Percentiles rank a stretch among this genome's conserved stretches.
Evolutionary conservation across 2,113 vertebrate species (phyloP).

Genomic region (Pheucticus melanocephalus): DNA sequence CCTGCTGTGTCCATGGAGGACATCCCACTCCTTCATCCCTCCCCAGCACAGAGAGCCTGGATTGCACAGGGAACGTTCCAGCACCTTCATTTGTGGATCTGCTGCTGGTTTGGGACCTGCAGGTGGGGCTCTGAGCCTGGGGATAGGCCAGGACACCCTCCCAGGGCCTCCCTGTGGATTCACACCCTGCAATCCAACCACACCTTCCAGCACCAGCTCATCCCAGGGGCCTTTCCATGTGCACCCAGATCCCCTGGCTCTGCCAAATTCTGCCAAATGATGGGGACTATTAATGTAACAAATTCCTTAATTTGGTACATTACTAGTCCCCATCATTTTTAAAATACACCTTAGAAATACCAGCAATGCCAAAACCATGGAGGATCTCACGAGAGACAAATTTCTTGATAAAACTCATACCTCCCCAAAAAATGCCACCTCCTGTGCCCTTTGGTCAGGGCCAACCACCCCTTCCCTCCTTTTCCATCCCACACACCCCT

Average conservation of each 20-base stretch:
- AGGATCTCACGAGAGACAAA: not conserved
- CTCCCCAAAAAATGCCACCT: not conserved
- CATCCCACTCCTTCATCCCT: not conserved
- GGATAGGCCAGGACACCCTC: not conserved
- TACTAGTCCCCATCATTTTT: not conserved
- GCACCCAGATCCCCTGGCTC: not conserved
- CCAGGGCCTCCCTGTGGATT: not conserved
- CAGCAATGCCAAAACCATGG: not conserved
- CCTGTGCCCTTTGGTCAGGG: not conserved
- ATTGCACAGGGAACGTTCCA: not conserved
- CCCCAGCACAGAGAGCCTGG: fast-evolving
- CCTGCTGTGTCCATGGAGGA: fast-evolving
- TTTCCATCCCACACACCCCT: not conserved
- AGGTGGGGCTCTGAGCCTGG: not conserved
- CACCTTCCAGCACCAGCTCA: not conserved
- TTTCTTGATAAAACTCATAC: not conserved
- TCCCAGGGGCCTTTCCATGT: not conserved
- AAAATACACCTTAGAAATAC: not conserved
- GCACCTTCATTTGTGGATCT: not conserved
- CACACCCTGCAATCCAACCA: not conserved
- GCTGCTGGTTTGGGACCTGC: not conserved
- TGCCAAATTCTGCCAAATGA: no score
- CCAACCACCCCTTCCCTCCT: not conserved
- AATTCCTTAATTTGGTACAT: not conserved
- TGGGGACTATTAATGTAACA: no score